These are phyloP conservation scores for Misgurnus anguillicaudatus DNA, from an alignment of 2,113 vertebrate species.

Conservation along the genomic window DNA sequence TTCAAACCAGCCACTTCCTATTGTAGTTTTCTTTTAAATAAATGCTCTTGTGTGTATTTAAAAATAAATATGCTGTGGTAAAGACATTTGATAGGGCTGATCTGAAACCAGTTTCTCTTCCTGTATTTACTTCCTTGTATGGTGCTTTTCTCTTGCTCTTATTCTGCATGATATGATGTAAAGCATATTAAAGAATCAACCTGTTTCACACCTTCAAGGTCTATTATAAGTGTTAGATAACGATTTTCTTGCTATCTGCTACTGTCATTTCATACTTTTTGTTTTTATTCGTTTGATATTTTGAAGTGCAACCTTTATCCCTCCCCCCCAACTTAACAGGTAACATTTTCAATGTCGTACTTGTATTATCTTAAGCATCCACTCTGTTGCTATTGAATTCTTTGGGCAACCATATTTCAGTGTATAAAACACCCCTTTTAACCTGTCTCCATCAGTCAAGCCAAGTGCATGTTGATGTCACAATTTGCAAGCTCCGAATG, in stretches of 20 bases:
- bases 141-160: slow-evolving; percentile 33
- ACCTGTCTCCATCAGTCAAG: slow-evolving; percentile 61
- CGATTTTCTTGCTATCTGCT: slow-evolving; percentile 27
- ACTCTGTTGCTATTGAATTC: slow-evolving; percentile 49
- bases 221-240: slow-evolving; percentile 8
- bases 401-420: slow-evolving; percentile 56
- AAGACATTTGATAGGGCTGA: not conserved
- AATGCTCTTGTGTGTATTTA: not conserved
- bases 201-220: slow-evolving; percentile 5
- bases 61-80: not conserved
- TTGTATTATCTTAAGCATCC: slow-evolving; percentile 37
- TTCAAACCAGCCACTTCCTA: slow-evolving; percentile 12
- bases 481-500: slow-evolving; percentile 59
- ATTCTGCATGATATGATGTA: slow-evolving; percentile 31
- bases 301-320: slow-evolving; percentile 55
- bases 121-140: slow-evolving; percentile 28
- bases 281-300: slow-evolving; percentile 57
- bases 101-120: slow-evolving; percentile 35
- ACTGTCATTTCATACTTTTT: slow-evolving; percentile 46
- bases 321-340: slow-evolving; percentile 55
- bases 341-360: slow-evolving; percentile 49
- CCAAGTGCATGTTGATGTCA: slow-evolving; percentile 65
- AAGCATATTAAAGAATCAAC: not conserved
- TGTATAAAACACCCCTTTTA: slow-evolving; percentile 45
- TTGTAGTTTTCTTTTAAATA: not conserved